Conservation (phyloP, 2,113 vertebrate species). For the Puntigrus tetrazona region DNA sequence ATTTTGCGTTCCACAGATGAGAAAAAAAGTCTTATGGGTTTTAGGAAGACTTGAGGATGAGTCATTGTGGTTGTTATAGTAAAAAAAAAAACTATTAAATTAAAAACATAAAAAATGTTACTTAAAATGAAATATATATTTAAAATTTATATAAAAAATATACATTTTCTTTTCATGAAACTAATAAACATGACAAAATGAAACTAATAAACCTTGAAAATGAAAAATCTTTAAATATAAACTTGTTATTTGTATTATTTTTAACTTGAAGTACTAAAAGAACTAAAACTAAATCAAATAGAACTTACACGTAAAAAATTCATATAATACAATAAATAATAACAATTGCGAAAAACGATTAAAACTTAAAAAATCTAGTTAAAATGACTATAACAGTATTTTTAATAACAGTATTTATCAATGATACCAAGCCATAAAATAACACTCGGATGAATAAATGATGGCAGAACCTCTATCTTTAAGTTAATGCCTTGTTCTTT, state of each 20-base stretch:
- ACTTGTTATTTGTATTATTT: too few species aligned
- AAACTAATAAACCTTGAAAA: too few species aligned
- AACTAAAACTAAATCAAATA: not conserved
- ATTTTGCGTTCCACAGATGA: not conserved
- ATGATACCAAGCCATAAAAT: too few species aligned
- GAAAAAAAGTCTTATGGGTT: not conserved
- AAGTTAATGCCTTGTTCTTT: not conserved
- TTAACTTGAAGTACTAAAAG: not conserved
- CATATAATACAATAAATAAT: not conserved
- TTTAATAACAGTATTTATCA: too few species aligned
- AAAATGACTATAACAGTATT: not conserved
- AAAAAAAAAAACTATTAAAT: too few species aligned
- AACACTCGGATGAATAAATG: not conserved
- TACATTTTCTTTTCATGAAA: too few species aligned
- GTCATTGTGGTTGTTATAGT: too few species aligned
- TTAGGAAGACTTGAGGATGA: not conserved
- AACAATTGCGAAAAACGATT: not conserved
- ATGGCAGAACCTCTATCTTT: not conserved
- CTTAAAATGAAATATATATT: too few species aligned
- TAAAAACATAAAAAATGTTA: too few species aligned
- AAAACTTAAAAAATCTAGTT: not conserved
- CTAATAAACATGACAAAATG: too few species aligned
- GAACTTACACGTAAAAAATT: not conserved
- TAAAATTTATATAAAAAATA: too few species aligned
- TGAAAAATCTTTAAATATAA: too few species aligned